phyloP scores from a whole-genome alignment of 2,888 invertebrate genomes.

The Phanerotoma sp. region DNA sequence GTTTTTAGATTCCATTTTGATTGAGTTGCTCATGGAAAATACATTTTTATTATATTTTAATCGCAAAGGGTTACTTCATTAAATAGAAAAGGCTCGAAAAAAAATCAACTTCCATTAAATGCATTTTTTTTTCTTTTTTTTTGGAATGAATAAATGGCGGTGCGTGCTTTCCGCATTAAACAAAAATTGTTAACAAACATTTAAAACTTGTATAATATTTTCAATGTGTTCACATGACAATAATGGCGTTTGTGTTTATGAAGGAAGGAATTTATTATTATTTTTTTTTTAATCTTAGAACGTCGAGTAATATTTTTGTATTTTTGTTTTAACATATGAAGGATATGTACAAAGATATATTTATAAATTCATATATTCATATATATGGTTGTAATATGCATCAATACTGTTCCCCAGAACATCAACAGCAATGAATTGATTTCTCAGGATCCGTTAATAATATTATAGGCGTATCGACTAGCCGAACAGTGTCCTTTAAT shows the following conservation, averaged over 20 bases:
- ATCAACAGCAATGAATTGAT: not conserved
- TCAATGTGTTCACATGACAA: constrained; percentile 7
- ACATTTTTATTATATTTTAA: constrained; percentile 1
- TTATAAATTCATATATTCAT: constrained; percentile 28
- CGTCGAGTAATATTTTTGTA: constrained; percentile 36
- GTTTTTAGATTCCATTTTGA: no score
- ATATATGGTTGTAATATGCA: constrained; percentile 27
- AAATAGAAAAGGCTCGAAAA: constrained; percentile 7
- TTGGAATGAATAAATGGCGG: constrained; percentile 40
- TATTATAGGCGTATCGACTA: constrained; percentile 27
- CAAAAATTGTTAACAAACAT: constrained; percentile 12
- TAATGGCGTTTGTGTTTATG: constrained; percentile 7
- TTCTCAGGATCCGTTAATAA: constrained; percentile 13
- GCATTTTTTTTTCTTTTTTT: no score
- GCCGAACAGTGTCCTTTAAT: constrained; percentile 34
- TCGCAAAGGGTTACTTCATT: constrained; percentile 6
- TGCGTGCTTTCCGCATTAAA: constrained; percentile 12
- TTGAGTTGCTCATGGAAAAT: no score
- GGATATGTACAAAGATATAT: constrained; percentile 56
- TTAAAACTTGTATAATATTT: constrained; percentile 15
- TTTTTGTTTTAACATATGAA: constrained; percentile 41
- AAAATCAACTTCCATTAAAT: constrained; percentile 33
- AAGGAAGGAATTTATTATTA: constrained; percentile 12
- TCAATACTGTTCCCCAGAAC: constrained; percentile 15
- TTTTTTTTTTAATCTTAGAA: constrained; percentile 33